Percentiles rank a stretch among this genome's conserved stretches.
Conservation (phyloP, 2,113 vertebrate species). For the Chaenogobius annularis region DNA sequence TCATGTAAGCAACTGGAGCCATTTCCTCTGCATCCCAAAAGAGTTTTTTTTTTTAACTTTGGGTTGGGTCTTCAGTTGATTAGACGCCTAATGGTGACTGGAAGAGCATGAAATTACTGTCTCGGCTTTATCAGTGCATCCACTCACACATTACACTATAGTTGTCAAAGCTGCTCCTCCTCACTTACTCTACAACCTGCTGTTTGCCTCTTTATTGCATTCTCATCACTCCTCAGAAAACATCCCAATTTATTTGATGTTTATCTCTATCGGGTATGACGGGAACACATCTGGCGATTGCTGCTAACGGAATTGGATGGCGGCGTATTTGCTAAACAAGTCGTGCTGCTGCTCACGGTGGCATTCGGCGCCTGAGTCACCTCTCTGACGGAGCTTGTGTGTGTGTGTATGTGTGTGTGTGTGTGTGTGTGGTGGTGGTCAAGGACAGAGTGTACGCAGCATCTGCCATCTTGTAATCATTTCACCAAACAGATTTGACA, state of each 20-base stretch:
- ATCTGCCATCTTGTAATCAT: slow-evolving; percentile 20
- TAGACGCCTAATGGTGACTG: slow-evolving; percentile 45
- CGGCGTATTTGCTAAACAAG: slow-evolving; percentile 1
- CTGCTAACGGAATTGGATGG: background rate
- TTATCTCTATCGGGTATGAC: background rate
- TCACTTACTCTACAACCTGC: slow-evolving; percentile 12
- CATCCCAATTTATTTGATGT: background rate
- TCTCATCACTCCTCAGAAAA: background rate
- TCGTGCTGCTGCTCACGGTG: slow-evolving; percentile 1
- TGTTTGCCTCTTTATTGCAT: slow-evolving; percentile 6
- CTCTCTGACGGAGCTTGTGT: background rate
- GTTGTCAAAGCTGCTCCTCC: background rate
- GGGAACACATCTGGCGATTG: background rate
- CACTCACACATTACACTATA: background rate
- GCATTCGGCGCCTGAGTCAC: background rate
- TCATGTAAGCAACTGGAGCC: slow-evolving; percentile 26
- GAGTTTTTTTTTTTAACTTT: slow-evolving; percentile 24
- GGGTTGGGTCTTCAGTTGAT: slow-evolving; percentile 31
- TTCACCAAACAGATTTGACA: slow-evolving; percentile 4
- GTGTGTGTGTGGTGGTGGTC: background rate
- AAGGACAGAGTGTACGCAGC: slow-evolving; percentile 11
- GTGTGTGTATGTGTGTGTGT: background rate
- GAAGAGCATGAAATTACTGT: slow-evolving; percentile 49
- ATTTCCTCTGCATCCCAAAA: slow-evolving; percentile 29
- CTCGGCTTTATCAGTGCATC: slow-evolving; percentile 21